A percentile compares a stretch with the other conserved stretches of the same genome.
Conservation (phyloP, 1,140 invertebrate genomes). For the Megalonaias nervosa region DNA sequence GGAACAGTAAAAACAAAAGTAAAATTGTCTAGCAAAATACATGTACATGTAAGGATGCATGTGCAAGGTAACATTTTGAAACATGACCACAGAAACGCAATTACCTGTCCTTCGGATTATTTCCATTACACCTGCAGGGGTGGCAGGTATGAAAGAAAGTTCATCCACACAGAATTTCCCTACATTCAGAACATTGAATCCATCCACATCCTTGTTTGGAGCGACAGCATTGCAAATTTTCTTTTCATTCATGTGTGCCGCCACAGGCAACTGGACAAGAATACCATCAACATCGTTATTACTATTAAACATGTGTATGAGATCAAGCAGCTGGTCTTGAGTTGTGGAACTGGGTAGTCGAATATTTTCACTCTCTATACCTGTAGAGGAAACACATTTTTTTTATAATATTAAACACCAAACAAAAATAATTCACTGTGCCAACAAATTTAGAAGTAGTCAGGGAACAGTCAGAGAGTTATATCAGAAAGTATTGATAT, state of each 20-base stretch:
- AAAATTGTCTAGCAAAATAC: too few relatives aligned
- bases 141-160: constrained; percentile 87
- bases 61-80: not conserved
- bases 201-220: constrained; percentile 92
- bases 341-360: constrained; percentile 75
- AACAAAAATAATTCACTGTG: too few relatives aligned
- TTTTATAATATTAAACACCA: too few relatives aligned
- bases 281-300: constrained; percentile 85
- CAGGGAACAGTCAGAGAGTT: too few relatives aligned
- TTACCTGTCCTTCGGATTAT: constrained; percentile 78
- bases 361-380: constrained; percentile 79
- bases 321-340: constrained; percentile 79
- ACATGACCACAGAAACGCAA: not conserved
- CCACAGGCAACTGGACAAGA: constrained; percentile 88
- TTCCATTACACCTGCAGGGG: constrained; percentile 84
- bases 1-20: too few relatives aligned
- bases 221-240: constrained; percentile 85
- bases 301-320: constrained; percentile 80
- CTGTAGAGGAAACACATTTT: constrained; percentile 35
- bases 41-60: too few relatives aligned
- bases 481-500: too few relatives aligned
- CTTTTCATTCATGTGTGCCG: constrained; percentile 78
- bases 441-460: too few relatives aligned
- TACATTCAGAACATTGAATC: constrained; percentile 77
- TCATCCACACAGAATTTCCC: constrained; percentile 81